Base-by-base conservation (phyloP, 1,140 invertebrate genomes). In the Pteromalus puparum region DNA sequence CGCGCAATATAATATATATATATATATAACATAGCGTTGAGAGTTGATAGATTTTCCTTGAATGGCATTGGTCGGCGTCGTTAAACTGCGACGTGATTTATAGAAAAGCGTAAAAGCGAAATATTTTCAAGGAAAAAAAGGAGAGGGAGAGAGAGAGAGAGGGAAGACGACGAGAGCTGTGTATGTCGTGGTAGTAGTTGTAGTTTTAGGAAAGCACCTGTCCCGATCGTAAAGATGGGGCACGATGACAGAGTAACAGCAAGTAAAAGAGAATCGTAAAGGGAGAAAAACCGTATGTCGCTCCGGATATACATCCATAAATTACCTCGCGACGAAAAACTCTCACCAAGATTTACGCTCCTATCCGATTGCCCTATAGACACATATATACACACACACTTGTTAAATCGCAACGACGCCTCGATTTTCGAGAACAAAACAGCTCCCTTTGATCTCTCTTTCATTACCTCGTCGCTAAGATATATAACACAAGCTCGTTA, bases 231-330 rank as follows among this genome's bases (percentile, higher is more conserved):
- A 80, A 80, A 80, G 38, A 72, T 1, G 26, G 12, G 30, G 15
- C 2, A 48, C 77, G 61, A 65, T 67, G 76, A 65, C 61, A 77
- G 75, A 28, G 24, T 53, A 53, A 48, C 24, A 24, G 30, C 13
- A 28, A 79, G 77, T 65, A 79, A 34, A 65, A 65, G 38, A 53
- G 65, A 70, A 80, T 80, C 78, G 65, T 80, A 68, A 80, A 80
- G 65, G 24, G 24, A 13, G 38, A 34, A 70, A 70, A 67, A 38
- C 38, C 38, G 9, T n/a, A n/a, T n/a, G n/a, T 9, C 38, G 38
- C 7, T 79, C 53, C 10, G 34, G 67, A 80, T 80, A 72, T 80
- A 70, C 34, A 80, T 70, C 38, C 18, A 46, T 48, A 80, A 46
- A 80, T 80, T 72, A 70, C 48, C 48, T 9, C 48, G 13, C 48